Percentiles rank a stretch among this genome's conserved stretches.
Conservation (phyloP, 2,113 vertebrate species). For the Chaetops frenatus region DNA sequence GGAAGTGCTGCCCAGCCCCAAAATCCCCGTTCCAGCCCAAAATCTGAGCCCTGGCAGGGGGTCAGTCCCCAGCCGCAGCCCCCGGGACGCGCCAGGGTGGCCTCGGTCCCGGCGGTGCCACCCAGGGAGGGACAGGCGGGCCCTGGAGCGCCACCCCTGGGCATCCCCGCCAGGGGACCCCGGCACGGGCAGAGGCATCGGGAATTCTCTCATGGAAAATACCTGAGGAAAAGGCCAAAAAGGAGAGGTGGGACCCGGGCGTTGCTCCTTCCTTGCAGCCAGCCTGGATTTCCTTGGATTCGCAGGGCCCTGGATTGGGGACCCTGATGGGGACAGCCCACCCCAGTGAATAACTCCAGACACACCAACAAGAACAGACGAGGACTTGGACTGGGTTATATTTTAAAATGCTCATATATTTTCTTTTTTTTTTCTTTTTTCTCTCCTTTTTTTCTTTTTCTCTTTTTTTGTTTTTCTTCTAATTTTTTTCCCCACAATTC, state of each 20-base stretch:
- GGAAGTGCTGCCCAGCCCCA: background rate
- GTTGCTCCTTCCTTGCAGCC: accelerated
- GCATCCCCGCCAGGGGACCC: background rate
- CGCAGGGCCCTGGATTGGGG: accelerated
- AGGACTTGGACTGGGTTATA: slow-evolving; percentile 1
- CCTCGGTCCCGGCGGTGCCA: background rate
- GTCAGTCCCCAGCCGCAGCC: background rate
- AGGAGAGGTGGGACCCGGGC: accelerated
- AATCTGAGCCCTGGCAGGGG: accelerated
- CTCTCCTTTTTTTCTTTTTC: background rate
- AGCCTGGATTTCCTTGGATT: background rate
- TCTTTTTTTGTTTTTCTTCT: background rate
- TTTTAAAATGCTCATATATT: slow-evolving; percentile 69
- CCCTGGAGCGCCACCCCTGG: accelerated
- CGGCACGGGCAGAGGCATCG: background rate
- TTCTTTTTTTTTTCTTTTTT: background rate
- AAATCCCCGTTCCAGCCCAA: accelerated
- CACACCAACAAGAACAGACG: background rate
- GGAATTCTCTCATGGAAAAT: background rate
- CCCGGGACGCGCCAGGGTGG: background rate
- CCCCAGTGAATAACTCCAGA: background rate
- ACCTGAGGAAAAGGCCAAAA: background rate
- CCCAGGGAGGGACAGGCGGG: background rate
- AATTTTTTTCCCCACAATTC: slow-evolving; percentile 4
- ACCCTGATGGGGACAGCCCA: accelerated